Base-by-base conservation (phyloP, 1,140 invertebrate species). In the Euwallacea fornicatus region DNA sequence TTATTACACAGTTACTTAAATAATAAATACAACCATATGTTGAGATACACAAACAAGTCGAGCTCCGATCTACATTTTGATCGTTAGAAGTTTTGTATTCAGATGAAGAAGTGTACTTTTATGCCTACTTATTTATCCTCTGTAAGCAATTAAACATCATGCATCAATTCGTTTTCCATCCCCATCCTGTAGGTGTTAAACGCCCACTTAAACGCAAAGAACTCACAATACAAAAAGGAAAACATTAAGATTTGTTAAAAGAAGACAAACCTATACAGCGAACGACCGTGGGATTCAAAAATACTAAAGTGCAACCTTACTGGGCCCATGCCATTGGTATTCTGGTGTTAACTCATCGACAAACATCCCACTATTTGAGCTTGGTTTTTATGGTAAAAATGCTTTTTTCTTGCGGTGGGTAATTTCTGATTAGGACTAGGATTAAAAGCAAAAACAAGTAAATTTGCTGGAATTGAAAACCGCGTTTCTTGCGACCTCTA, bases 231-330 rank as follows among this genome's bases (percentile, higher is more conserved):
- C 21, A 33, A 63, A 46, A 46, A 46, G 16, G 15, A 42, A 15
- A 63, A n/a, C 43, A 63, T 63, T 43, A 15, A 9, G 61, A 50
- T 56, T 66, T 66, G 50, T 53, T 66, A 66, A 66, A 66, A 56
- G 58, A 43, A 58, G 65, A 66, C 53, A 58, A 58, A 42, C 42
- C 4, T 33, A 33, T 43, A 21, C 15, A 7, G 21, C 11, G 16
- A 41, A 54, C 16, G 33, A 64, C 58, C 69, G 69, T 71, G 69
- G 69, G 69, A 71, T 65, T 64, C 44, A 55, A 64, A 63, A 53
- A 64, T 65, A 62, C 50, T 65, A 21, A 64, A 65, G 47, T 53
- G 41, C 41, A 69, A 69, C 59, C 59, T 69, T 69, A 58, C 59
- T 63, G 16, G 42, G 50, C 69, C 69, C 42, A 64, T 16, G 61